Percentiles rank a stretch among this genome's conserved stretches.
Evolutionary conservation across 2,888 invertebrate genomes (phyloP).

Genomic region (Synergus japonicus): DNA sequence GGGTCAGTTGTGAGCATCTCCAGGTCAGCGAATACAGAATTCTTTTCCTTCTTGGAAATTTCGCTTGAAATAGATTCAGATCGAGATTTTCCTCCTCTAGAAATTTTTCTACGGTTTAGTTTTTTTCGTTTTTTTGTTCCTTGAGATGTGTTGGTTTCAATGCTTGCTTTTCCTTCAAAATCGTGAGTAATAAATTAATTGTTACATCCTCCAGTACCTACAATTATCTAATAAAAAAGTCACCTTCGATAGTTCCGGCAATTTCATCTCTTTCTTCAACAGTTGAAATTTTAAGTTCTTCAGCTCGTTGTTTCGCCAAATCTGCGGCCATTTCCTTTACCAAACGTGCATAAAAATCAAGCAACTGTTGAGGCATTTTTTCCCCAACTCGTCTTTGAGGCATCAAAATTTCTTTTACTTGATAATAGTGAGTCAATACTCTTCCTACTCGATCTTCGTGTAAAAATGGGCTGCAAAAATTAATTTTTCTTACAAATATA

Average conservation of each 20-base stretch:
- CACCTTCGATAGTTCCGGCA: neutral
- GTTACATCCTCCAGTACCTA: no score
- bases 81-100: neutral
- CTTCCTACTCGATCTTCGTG: conserved; percentile 72
- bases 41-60: conserved; percentile 1
- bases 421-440: conserved; percentile 73
- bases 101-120: neutral
- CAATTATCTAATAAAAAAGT: no score
- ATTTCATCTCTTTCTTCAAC: neutral
- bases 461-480: conserved; percentile 66
- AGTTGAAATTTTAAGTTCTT: neutral
- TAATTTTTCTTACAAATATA: neutral
- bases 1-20: conserved; percentile 42
- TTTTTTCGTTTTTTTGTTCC: neutral
- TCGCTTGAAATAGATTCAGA: conserved; percentile 6
- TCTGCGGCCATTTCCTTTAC: conserved; percentile 55
- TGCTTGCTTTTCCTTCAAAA: neutral
- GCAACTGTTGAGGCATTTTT: conserved; percentile 64
- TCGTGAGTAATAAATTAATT: conserved; percentile 32
- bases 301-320: conserved; percentile 3
- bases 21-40: neutral
- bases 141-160: neutral
- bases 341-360: conserved; percentile 69
- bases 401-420: conserved; percentile 72
- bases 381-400: conserved; percentile 73